Evolutionary conservation across 2,797 vertebrate genomes (phyloP), one percentile per base, ranked within the genome.

Genomic region (Aselliscus stoliczkanus): DNA sequence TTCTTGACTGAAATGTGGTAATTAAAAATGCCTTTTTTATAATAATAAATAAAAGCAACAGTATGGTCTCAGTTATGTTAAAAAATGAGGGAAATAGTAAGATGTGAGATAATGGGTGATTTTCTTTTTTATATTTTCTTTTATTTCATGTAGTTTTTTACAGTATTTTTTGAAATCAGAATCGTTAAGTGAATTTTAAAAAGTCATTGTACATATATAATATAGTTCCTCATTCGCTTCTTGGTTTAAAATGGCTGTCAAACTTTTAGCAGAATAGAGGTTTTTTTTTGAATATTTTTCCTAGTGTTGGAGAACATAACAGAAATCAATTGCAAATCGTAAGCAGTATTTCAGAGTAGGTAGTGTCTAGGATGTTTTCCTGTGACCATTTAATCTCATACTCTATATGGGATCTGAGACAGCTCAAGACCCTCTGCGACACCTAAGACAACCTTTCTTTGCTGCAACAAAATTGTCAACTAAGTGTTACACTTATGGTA

Each of bases 191-290:
- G 5, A 42, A 52, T 89, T 85, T 72, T 7, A 75, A 83, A 81
- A 87, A 89, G 44, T 94, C 31, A 31, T 70, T 62, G 14, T 77
- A 2, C n/a, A 31, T 77, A 29, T 86, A 4, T 89, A 72, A n/a
- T 47, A 34, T 75, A 69, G 25, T 69, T 6, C 50, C 8, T 73
- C 9, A 82, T 84, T 72, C 88, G 54, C 69, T 80, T 7, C 42
- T 95, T 81, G 65, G 8, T 90, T 93, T 90, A 77, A 91, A 70
- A 88, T 88, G 56, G 37, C 39, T 96, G 96, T 89, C 52, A 93
- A 34, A 84, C 91, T 90, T 91, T 93, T 84, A 94, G 42, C 54
- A 90, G 72, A 80, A 79, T 42, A 81, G 20, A 67, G 12, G 7
- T 54, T 94, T 42, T 90, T 69, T n/a, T 69, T 44, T 42, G 8